Evolutionary conservation across 2,113 vertebrate genomes (phyloP).

Genomic region (Pholis gunnellus): DNA sequence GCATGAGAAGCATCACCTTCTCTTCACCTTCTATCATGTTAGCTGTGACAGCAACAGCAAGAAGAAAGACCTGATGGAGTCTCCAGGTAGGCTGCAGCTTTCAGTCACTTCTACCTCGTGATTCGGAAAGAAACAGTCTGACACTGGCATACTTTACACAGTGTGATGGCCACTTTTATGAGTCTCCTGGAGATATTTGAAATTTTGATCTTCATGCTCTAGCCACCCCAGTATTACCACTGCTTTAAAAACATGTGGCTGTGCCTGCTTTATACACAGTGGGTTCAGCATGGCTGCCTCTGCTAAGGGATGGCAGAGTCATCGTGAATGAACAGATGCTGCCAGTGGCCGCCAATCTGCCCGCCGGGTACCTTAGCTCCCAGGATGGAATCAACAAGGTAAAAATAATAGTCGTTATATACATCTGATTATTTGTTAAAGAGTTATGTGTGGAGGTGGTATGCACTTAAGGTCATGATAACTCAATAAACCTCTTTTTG

Average conservation of each 20-base stretch:
- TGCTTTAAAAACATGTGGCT: neutral
- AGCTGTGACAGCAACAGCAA: slow-evolving; percentile 98
- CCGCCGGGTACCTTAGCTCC: slow-evolving; percentile 90
- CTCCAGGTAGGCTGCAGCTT: slow-evolving; percentile 85
- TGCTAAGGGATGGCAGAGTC: slow-evolving; percentile 94
- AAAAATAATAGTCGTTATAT: slow-evolving; percentile 9
- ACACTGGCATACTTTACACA: neutral
- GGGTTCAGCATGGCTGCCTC: slow-evolving; percentile 94
- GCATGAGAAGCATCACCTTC: slow-evolving; percentile 94
- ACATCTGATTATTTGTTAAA: neutral
- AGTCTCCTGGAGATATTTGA: neutral
- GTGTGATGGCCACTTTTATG: neutral
- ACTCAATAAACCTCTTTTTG: too few species aligned
- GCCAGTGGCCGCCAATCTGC: slow-evolving; percentile 91
- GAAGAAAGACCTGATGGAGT: slow-evolving; percentile 94
- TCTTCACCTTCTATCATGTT: slow-evolving; percentile 97
- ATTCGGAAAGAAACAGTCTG: neutral
- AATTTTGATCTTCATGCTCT: neutral
- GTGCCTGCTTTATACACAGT: slow-evolving; percentile 78
- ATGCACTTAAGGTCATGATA: neutral
- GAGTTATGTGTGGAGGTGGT: too few species aligned
- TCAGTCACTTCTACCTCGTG: neutral
- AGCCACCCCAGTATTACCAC: neutral
- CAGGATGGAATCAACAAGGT: slow-evolving; percentile 92
- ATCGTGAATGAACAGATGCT: slow-evolving; percentile 91